phyloP scores from a whole-genome alignment of 2,113 vertebrate genomes.

The Grammomys dolichurus region DNA sequence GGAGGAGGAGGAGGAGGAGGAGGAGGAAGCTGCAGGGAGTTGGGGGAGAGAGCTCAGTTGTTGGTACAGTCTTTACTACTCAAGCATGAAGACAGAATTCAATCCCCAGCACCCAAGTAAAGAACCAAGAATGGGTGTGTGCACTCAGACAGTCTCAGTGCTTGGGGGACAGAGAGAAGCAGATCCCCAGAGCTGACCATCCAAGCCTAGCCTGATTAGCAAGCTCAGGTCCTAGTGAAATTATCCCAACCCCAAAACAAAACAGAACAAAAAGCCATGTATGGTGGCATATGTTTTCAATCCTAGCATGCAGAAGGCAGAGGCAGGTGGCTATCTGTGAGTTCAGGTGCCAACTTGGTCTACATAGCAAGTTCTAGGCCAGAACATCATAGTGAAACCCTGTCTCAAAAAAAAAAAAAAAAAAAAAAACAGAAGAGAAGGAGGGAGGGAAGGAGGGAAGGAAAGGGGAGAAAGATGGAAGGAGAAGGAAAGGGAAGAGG shows the following conservation, averaged over 20 bases:
- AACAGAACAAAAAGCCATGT: neutral
- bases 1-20: too few relatives aligned
- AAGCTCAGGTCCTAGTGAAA: neutral
- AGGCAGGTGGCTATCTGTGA: neutral
- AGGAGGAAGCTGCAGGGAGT: too few relatives aligned
- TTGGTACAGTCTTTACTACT: neutral
- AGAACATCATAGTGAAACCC: neutral
- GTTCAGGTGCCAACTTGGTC: neutral
- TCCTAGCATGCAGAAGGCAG: neutral
- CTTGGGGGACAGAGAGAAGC: neutral
- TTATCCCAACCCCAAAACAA: neutral
- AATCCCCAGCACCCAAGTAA: neutral
- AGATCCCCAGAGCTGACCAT: neutral
- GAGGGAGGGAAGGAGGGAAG: neutral
- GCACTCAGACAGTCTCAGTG: neutral
- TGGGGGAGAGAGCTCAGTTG: neutral
- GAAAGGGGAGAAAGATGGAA: neutral
- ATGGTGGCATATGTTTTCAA: neutral
- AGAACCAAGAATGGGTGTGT: neutral
- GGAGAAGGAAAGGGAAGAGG: neutral
- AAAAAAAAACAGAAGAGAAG: too few relatives aligned
- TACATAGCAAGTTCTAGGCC: neutral
- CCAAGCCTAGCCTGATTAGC: neutral
- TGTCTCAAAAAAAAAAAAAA: neutral
- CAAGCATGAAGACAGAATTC: neutral